Base-by-base conservation (phyloP, 2,113 vertebrate species). In the Cygnus buccinator region DNA sequence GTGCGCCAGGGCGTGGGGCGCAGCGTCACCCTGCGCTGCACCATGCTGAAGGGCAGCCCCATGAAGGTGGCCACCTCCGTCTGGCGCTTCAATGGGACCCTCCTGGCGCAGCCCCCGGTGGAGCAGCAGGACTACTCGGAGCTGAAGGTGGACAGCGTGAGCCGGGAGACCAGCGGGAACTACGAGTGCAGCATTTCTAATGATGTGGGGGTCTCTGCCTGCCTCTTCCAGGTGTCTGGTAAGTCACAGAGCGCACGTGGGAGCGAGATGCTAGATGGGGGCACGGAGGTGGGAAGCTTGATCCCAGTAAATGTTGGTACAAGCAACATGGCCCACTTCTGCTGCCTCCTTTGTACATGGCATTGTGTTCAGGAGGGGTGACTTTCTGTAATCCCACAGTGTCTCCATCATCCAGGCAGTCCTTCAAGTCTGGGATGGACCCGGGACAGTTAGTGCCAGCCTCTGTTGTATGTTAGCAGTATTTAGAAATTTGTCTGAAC, bases 181-280 rank as follows among this genome's bases (percentile, higher is more conserved):
- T 99, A 99, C 0, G 99, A 99, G 94, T 99, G 99, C 96, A 98
- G 97, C 96, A 97, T 99, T 96, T 99, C 98, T 97, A 99, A 99
- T 1, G 98, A 98, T 0, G 99, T 98, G n/a, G 99, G 99, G 15
- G 98, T 98, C 6, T 99, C 99, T 4, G 43, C 97, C 54, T 99
- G 99, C 97, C 97, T 98, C 80, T 99, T 99, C 96, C 98, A 99
- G 86, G 98, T 99, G 83, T 99, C 99, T 54, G 99, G 99, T 99
- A 94, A 99, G 99, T 96, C 52, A 3, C 31, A 41, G 71, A 48
- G 19, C 5, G 6, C 33, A 4, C 43, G 3, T 6, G 0, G 0
- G 57, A 78, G 43, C 0, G 3, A 43, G 33, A 22, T 89, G 55
- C 61, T 61, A 58, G 57, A 22, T 65, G 43, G 29, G 25, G 37